Percentiles rank a stretch among this genome's conserved stretches.
phyloP scores from a whole-genome alignment of 2,888 invertebrate species.

The Camponotus fellah region DNA sequence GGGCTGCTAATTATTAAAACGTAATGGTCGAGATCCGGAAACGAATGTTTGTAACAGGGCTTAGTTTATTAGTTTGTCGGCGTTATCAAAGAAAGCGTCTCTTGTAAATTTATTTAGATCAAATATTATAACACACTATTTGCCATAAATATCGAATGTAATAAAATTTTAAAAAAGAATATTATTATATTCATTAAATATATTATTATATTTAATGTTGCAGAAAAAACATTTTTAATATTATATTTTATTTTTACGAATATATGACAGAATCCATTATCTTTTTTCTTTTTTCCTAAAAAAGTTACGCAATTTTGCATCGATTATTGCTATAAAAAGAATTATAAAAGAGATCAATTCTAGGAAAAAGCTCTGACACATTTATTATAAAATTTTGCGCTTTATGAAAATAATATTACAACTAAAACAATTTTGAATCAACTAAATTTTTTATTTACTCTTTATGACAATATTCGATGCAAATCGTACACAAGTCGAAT shows the following conservation, averaged over 20 bases:
- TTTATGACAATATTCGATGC: not conserved
- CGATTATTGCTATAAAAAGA: too few species aligned
- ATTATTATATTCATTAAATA: not conserved
- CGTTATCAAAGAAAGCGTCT: constrained; percentile 23
- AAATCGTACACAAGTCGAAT: not conserved
- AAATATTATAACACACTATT: not conserved
- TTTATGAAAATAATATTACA: too few species aligned
- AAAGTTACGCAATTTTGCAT: too few species aligned
- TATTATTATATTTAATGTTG: too few species aligned
- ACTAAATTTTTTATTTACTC: not conserved
- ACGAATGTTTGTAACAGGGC: constrained; percentile 62
- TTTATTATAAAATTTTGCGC: too few species aligned
- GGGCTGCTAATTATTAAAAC: constrained; percentile 67
- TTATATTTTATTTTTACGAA: not conserved
- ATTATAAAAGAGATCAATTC: too few species aligned
- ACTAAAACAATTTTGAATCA: too few species aligned
- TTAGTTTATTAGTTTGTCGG: constrained; percentile 70
- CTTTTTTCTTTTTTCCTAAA: too few species aligned
- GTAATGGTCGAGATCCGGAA: constrained; percentile 54
- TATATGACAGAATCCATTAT: too few species aligned
- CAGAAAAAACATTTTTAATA: too few species aligned
- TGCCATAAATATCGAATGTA: not conserved
- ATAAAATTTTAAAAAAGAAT: not conserved
- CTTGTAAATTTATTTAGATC: not conserved
- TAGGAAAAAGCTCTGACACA: too few species aligned